Evolutionary conservation across 2,888 invertebrate genomes (phyloP).

Genomic region (Macrophya alboannulata): DNA sequence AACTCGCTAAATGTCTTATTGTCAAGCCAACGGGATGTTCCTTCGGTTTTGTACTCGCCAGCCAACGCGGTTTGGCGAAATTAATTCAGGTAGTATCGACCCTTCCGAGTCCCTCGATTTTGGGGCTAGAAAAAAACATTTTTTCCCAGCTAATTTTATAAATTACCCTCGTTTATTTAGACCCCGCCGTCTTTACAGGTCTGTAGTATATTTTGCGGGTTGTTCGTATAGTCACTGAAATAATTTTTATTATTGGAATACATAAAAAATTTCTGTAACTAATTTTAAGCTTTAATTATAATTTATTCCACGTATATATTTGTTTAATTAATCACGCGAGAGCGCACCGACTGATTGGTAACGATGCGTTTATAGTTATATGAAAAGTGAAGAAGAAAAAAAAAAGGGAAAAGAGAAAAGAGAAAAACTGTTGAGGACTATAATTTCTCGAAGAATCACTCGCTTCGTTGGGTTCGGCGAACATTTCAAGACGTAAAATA

Average conservation of each 20-base stretch:
- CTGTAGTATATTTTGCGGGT: conserved; percentile 12
- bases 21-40: background rate
- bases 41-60: background rate
- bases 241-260: no score
- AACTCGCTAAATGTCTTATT: background rate
- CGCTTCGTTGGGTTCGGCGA: conserved; percentile 9
- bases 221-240: background rate
- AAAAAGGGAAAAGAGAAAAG: background rate
- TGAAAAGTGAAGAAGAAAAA: background rate
- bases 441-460: conserved; percentile 7
- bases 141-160: conserved; percentile 27
- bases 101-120: background rate
- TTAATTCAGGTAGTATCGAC: background rate
- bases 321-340: background rate
- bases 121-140: background rate
- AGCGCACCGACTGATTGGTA: background rate
- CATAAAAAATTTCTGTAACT: background rate
- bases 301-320: background rate
- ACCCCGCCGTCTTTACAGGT: conserved; percentile 3
- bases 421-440: background rate
- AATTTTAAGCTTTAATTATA: background rate
- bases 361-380: background rate
- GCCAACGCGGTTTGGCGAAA: conserved; percentile 17
- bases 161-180: background rate
- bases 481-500: conserved; percentile 22